These are phyloP conservation scores for Mustela nigripes DNA, from an alignment of 2,113 vertebrate species.

Conservation along the genomic window DNA sequence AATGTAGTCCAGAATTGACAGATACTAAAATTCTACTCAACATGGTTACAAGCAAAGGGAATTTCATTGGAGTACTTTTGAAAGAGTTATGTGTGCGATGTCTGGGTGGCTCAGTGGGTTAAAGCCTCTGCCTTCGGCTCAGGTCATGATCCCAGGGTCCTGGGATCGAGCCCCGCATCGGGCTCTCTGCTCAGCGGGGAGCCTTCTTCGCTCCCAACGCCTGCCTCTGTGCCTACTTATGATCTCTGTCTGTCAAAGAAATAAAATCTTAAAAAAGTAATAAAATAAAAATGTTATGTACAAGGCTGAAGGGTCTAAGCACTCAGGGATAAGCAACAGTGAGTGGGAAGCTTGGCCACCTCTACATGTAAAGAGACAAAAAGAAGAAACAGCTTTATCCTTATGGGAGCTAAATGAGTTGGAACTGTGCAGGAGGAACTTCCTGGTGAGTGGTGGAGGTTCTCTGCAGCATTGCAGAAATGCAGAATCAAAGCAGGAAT, in stretches of 20 bases:
- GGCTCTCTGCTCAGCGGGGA: too few species aligned
- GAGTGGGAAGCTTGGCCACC: background rate
- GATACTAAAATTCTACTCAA: background rate
- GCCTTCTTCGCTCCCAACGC: too few species aligned
- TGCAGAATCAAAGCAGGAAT: background rate
- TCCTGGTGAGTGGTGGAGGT: rapidly evolving
- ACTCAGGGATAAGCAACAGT: background rate
- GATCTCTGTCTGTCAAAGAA: too few species aligned
- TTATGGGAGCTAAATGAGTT: background rate
- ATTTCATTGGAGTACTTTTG: background rate
- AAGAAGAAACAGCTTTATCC: background rate
- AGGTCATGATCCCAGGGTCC: too few species aligned
- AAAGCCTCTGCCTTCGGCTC: too few species aligned
- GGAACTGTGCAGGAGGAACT: background rate
- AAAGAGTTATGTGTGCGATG: background rate
- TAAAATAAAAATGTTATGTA: too few species aligned
- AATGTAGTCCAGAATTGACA: background rate
- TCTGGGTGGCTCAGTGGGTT: too few species aligned
- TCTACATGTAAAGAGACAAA: background rate
- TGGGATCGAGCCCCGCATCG: too few species aligned
- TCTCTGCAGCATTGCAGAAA: rapidly evolving
- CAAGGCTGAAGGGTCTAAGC: background rate
- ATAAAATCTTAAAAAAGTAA: too few species aligned
- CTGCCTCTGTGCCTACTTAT: too few species aligned
- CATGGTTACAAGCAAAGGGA: background rate